These are phyloP conservation scores for Heliconius hortense DNA, from an alignment of 2,888 invertebrate species.

Conservation along the genomic window DNA sequence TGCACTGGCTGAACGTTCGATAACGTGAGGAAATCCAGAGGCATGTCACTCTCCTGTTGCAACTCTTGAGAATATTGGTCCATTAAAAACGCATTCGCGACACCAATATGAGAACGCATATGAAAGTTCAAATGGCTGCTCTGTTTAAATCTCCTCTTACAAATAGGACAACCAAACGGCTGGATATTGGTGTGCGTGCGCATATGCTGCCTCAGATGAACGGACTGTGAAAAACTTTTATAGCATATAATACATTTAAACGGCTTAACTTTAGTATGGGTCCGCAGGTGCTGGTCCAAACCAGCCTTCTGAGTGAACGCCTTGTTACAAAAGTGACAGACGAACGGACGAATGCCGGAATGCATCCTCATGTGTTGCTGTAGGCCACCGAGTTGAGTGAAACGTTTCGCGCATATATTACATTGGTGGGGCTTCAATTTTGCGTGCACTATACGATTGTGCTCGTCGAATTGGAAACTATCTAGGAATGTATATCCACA, in stretches of 20 bases:
- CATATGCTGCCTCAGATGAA: conserved; percentile 77
- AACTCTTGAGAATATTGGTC: conserved; percentile 57
- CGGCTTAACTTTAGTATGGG: conserved; percentile 75
- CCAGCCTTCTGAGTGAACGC: conserved; percentile 77
- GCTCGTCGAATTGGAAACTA: conserved; percentile 64
- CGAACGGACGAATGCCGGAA: conserved; percentile 70
- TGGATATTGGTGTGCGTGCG: conserved; percentile 77
- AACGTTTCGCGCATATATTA: conserved; percentile 69
- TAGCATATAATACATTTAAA: conserved; percentile 74
- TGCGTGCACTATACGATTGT: conserved; percentile 66
- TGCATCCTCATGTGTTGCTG: conserved; percentile 79
- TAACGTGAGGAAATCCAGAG: conserved; percentile 63
- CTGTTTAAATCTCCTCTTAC: conserved; percentile 72
- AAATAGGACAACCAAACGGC: conserved; percentile 71
- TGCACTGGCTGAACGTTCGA: conserved; percentile 66
- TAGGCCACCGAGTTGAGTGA: conserved; percentile 74
- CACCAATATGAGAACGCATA: conserved; percentile 68
- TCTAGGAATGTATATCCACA: conserved; percentile 65
- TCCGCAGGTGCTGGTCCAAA: conserved; percentile 74
- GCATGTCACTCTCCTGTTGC: conserved; percentile 48
- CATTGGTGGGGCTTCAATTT: conserved; percentile 74
- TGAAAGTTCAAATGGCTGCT: conserved; percentile 77
- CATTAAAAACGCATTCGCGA: conserved; percentile 51
- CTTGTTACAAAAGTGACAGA: conserved; percentile 70
- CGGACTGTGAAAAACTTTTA: conserved; percentile 76